Percentiles rank a stretch among this genome's conserved stretches.
These are phyloP conservation scores for Stichodactyla helianthus DNA, from an alignment of 64 coral and sea anemone genomes.

Conservation along the genomic window DNA sequence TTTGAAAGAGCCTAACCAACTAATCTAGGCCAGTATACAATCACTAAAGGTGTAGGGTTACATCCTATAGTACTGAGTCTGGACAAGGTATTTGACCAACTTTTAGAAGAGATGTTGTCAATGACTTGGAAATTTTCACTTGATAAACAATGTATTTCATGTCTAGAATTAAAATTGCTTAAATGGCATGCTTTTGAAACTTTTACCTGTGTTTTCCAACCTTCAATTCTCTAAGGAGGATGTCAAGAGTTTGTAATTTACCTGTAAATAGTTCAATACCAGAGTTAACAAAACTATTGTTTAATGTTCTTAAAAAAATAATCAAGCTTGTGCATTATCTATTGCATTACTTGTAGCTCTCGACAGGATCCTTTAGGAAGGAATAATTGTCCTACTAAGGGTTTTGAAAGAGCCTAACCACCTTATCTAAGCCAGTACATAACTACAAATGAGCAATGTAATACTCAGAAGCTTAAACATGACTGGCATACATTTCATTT, in stretches of 20 bases:
- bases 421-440: constrained; percentile 8
- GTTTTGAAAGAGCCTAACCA: constrained; percentile 15
- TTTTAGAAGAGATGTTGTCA: not conserved
- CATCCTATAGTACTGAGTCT: not conserved
- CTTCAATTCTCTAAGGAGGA: constrained; percentile 83
- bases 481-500: not conserved
- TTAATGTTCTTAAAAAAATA: not conserved
- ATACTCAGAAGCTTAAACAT: not conserved
- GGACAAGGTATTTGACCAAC: not conserved
- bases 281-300: not conserved
- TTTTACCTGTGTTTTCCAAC: constrained; percentile 89
- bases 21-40: constrained; percentile 1
- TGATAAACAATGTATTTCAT: too few species aligned
- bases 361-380: constrained; percentile 18
- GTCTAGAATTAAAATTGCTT: not conserved
- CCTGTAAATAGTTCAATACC: constrained; percentile 26
- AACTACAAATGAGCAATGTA: not conserved
- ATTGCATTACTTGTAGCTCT: not conserved
- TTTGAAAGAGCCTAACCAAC: constrained; percentile 13
- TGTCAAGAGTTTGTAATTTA: constrained; percentile 91
- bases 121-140: not conserved
- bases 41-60: not conserved
- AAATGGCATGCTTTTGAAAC: not conserved
- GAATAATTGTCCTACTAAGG: constrained; percentile 6
- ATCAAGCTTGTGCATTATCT: not conserved